phyloP scores from a whole-genome alignment of 2,797 vertebrate species.

The Tokudaia tokunoshimensis region DNA sequence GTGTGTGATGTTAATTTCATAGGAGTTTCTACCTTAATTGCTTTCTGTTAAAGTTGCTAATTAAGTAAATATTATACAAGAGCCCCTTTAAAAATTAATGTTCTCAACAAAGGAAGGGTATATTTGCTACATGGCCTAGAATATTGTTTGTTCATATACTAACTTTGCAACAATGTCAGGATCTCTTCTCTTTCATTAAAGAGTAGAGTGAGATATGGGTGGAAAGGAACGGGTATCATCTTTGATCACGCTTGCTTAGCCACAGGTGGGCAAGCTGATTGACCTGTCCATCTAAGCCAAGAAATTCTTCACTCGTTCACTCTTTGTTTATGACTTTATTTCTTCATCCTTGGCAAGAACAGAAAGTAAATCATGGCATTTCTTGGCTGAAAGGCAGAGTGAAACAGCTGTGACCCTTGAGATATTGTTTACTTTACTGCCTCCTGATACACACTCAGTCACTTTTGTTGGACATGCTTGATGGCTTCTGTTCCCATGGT shows the following conservation, averaged over 20 bases:
- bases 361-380: constrained; percentile 81
- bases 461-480: constrained; percentile 80
- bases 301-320: constrained; percentile 72
- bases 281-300: constrained; percentile 76
- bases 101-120: not conserved
- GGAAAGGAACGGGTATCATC: constrained; percentile 32
- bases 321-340: constrained; percentile 81
- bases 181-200: constrained; percentile 35
- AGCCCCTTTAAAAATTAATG: not conserved
- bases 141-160: not conserved
- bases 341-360: constrained; percentile 79
- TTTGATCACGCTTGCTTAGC: constrained; percentile 46
- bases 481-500: constrained; percentile 75
- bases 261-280: constrained; percentile 74
- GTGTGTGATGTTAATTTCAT: not conserved
- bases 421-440: constrained; percentile 83
- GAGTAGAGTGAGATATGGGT: constrained; percentile 21
- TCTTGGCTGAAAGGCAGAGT: constrained; percentile 80
- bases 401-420: constrained; percentile 83
- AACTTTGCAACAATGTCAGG: not conserved
- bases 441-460: constrained; percentile 74
- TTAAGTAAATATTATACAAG: not conserved
- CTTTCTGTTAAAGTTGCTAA: not conserved
- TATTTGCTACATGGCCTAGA: not conserved
- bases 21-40: not conserved